Evolutionary conservation across 2,797 vertebrate species (phyloP).

Genomic region (Natrix natrix): DNA sequence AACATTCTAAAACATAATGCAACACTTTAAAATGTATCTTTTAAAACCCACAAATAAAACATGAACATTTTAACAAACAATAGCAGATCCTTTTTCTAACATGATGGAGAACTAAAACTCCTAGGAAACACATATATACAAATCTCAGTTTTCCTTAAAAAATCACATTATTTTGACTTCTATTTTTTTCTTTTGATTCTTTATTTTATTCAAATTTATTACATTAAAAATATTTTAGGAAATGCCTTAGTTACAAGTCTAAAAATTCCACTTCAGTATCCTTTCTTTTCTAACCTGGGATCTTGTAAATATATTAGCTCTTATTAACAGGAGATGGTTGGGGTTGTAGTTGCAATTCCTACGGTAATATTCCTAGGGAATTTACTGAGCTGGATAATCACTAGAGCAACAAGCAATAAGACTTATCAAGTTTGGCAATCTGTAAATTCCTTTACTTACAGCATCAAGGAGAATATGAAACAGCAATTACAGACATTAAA

Average conservation of each 20-base stretch:
- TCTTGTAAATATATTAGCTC: background rate
- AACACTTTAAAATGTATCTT: background rate
- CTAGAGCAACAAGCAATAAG: background rate
- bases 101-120: background rate
- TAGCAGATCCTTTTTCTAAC: background rate
- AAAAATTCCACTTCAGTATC: background rate
- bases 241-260: background rate
- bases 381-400: constrained; percentile 19
- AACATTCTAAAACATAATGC: background rate
- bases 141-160: background rate
- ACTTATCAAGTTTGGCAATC: constrained; percentile 11
- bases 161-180: background rate
- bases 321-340: background rate
- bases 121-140: background rate
- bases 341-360: background rate
- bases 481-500: background rate
- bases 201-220: background rate
- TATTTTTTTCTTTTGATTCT: constrained; percentile 20
- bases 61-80: background rate
- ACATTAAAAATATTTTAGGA: background rate
- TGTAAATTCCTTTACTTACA: constrained; percentile 14
- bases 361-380: background rate
- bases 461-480: constrained; percentile 7
- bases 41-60: background rate
- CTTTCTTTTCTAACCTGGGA: background rate